Base-by-base conservation (phyloP, 1,140 invertebrate species). In the Drosophila miranda region DNA sequence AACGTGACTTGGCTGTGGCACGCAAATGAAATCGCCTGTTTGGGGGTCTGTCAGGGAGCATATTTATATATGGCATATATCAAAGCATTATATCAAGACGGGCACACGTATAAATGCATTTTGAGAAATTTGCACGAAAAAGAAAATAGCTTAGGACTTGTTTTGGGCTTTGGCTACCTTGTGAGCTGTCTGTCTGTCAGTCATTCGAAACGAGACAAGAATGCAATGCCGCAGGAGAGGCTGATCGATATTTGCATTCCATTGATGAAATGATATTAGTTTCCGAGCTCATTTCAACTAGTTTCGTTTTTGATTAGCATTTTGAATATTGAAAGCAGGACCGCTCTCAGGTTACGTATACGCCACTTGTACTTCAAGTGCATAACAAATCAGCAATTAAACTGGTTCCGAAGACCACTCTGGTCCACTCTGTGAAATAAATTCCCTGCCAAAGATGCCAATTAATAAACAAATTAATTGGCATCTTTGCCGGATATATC, bases 1-100 rank as follows among this genome's bases (percentile, higher is more conserved):
- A 78, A 60, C 67, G 62, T 83, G 75, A 79, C 59, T 84, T 72
- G 77, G 61, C 48, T 54, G 43, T 63, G 62, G 53, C 78, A 81
- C 73, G 78, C 78, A 80, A 81, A 60, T 64, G 42, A 71, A 78
- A 80, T 71, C 52, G 56, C 56, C 46, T 62, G 49, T 41, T 63
- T 49, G 34, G n/a, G 38, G 51, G 23, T 61, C 53, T 68, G 21
- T 61, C 59, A 45, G 42, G 51, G 42, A 45, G 14, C 14, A 14
- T 43, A 60, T 38, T 34, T 48, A 67, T 80, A 70, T 55, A 66
- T 67, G 53, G 53, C 53, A 76, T 61, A 63, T 55, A 60, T 72
- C 60, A 21, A 66, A 58, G 50, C 43, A 64, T 61, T 30, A 55
- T 49, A 48, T 42, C 59, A 51, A 42, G 16, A 68, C 30, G 43